Evolutionary conservation across 2,113 vertebrate genomes (phyloP).

Genomic region (Calyptomena viridis): DNA sequence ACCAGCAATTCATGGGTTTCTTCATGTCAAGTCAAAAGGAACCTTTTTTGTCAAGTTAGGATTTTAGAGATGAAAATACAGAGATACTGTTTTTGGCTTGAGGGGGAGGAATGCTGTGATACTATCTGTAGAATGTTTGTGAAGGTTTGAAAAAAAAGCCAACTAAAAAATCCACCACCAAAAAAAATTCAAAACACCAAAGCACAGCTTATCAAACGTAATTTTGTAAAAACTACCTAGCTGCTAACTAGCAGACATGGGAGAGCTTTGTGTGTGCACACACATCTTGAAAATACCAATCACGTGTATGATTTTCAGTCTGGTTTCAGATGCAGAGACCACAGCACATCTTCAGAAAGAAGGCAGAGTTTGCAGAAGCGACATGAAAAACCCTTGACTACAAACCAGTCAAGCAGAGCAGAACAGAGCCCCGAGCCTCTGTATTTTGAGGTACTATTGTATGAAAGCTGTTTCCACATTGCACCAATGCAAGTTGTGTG

Average conservation of each 20-base stretch:
- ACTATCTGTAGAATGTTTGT: neutral
- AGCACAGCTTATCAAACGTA: neutral
- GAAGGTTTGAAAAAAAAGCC: neutral
- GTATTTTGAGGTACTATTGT: slow-evolving; percentile 87
- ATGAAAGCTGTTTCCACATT: neutral
- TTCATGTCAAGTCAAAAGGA: neutral
- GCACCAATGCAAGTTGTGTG: neutral
- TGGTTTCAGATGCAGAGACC: slow-evolving; percentile 75
- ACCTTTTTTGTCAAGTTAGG: neutral
- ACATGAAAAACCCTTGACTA: slow-evolving; percentile 68
- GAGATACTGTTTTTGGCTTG: neutral
- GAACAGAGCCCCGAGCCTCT: slow-evolving; percentile 84
- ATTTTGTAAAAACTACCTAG: neutral
- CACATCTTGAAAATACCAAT: neutral
- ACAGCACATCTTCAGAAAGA: slow-evolving; percentile 80
- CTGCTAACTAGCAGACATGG: neutral
- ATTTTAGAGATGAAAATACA: neutral
- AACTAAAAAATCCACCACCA: neutral
- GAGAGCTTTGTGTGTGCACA: accelerated
- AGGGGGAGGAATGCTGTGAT: neutral
- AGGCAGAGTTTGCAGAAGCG: slow-evolving; percentile 76
- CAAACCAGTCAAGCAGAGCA: slow-evolving; percentile 61
- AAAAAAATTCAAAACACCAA: neutral
- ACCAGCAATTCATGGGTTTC: neutral
- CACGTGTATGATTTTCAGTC: slow-evolving; percentile 22